A percentile compares a stretch with the other conserved stretches of the same genome.
phyloP scores from a whole-genome alignment of 2,113 vertebrate genomes.

The Oryzias melastigma region DNA sequence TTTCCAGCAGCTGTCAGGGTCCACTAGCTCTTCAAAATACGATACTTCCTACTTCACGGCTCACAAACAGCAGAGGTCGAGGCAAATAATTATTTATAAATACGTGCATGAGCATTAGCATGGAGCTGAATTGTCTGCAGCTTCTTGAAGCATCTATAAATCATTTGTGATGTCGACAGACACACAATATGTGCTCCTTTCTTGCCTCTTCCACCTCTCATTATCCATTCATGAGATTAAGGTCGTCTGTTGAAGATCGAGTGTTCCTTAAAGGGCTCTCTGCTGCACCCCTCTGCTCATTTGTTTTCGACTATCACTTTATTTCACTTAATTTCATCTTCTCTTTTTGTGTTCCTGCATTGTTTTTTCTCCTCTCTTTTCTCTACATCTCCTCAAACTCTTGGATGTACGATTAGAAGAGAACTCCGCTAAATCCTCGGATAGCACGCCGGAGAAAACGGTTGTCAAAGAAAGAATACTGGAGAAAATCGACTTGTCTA shows the following conservation, averaged over 20 bases:
- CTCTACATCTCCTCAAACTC: constrained; percentile 9
- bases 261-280: constrained; percentile 45
- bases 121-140: constrained; percentile 40
- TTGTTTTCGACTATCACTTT: constrained; percentile 3
- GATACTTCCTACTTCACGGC: constrained; percentile 18
- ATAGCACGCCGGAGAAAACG: constrained; percentile 77
- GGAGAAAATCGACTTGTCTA: constrained; percentile 83
- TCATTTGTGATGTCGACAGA: constrained; percentile 65
- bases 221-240: constrained; percentile 73
- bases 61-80: constrained; percentile 34
- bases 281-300: constrained; percentile 13
- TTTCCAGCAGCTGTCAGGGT: too few relatives aligned
- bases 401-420: constrained; percentile 76
- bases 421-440: constrained; percentile 78
- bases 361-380: constrained; percentile 9
- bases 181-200: constrained; percentile 49
- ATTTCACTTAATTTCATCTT: background rate
- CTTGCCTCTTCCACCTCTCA: constrained; percentile 35
- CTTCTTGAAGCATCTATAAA: constrained; percentile 49
- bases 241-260: constrained; percentile 63
- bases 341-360: background rate
- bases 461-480: constrained; percentile 77
- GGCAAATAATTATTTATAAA: constrained; percentile 48
- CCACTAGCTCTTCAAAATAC: constrained; percentile 3
- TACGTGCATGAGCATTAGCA: constrained; percentile 23